Percentiles rank a stretch among this genome's conserved stretches.
These are phyloP conservation scores for Triplophysa siluroides DNA, from an alignment of 2,113 vertebrate genomes.

Conservation along the genomic window DNA sequence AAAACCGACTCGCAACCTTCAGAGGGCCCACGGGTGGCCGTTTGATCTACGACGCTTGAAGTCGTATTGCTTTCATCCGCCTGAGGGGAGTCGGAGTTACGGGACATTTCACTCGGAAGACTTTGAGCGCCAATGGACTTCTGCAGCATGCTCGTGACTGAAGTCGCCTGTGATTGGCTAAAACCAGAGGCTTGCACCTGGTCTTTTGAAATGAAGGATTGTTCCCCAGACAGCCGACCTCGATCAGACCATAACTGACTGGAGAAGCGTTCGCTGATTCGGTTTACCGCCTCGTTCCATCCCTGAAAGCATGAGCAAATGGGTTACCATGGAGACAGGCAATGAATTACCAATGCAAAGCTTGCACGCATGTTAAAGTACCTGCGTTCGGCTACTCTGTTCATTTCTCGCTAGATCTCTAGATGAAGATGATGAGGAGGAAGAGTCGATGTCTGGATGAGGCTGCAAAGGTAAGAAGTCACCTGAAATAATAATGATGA, in stretches of 20 bases:
- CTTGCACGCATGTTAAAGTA: not conserved
- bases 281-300: not conserved
- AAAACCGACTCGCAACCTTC: constrained; percentile 28
- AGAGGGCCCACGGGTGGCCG: constrained; percentile 37
- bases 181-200: not conserved
- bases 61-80: not conserved
- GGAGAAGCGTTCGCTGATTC: constrained; percentile 15
- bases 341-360: not conserved
- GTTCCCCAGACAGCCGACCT: not conserved
- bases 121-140: not conserved
- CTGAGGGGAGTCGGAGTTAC: not conserved
- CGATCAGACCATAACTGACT: constrained; percentile 51
- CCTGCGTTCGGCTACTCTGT: not conserved
- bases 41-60: constrained; percentile 28
- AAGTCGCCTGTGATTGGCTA: not conserved
- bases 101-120: not conserved
- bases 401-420: not conserved
- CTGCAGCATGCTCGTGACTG: not conserved
- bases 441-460: constrained; percentile 29
- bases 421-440: constrained; percentile 34
- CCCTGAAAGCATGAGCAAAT: constrained; percentile 46
- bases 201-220: not conserved
- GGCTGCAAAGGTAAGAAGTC: constrained; percentile 47
- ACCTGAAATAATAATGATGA: constrained; percentile 19
- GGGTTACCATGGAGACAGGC: not conserved